Evolutionary conservation across 2,113 vertebrate species (phyloP).

Genomic region (Archocentrus centrarchus): DNA sequence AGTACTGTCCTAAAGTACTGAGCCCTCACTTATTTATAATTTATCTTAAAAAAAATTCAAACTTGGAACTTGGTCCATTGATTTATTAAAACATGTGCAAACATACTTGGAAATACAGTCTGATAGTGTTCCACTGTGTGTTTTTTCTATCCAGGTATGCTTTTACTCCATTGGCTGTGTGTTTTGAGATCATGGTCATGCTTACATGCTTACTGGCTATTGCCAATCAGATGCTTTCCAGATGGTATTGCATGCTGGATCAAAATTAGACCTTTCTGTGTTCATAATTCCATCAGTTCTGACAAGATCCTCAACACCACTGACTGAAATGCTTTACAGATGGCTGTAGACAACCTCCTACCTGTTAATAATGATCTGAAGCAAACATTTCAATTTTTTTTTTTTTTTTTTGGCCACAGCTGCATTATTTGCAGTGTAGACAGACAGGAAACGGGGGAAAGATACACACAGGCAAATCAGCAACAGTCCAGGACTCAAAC

Average conservation of each 20-base stretch:
- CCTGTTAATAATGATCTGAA: background rate
- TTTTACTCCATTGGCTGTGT: slow-evolving; percentile 2
- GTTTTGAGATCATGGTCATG: background rate
- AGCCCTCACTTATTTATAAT: background rate
- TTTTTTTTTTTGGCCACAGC: too few species aligned
- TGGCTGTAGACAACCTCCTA: background rate
- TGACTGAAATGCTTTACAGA: background rate
- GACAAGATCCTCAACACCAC: too few species aligned
- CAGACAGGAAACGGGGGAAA: too few species aligned
- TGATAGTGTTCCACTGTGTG: background rate
- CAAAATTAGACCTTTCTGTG: too few species aligned
- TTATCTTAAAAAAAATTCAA: background rate
- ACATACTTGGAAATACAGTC: background rate
- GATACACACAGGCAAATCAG: too few species aligned
- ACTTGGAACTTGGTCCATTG: background rate
- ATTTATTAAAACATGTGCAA: background rate
- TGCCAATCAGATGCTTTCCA: background rate
- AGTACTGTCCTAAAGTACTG: background rate
- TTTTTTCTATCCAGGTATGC: background rate
- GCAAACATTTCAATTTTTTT: background rate
- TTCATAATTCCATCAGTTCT: background rate
- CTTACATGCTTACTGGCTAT: background rate
- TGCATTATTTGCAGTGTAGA: too few species aligned
- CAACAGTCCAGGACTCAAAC: too few species aligned
- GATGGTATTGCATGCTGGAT: background rate